Conservation (phyloP, 1,140 invertebrate species). For the Drosophila orena region DNA sequence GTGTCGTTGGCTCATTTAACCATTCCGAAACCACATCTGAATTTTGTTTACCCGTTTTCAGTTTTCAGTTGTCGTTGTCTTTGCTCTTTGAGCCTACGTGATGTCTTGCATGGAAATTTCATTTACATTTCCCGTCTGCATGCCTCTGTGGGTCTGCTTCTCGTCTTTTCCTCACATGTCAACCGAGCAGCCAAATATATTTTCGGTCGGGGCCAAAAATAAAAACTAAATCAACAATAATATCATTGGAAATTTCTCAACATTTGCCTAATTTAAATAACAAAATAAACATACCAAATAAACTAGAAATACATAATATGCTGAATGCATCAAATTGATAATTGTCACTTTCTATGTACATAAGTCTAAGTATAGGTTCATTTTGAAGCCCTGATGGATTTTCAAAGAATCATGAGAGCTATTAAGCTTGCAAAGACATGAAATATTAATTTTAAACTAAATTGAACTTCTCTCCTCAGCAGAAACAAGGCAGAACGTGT, state of each 20-base stretch:
- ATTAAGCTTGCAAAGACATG: background rate
- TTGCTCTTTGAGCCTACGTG: constrained; percentile 60
- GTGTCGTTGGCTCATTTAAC: constrained; percentile 6
- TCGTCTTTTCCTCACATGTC: constrained; percentile 12
- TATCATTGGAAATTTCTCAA: constrained; percentile 25
- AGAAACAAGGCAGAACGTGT: constrained; percentile 5
- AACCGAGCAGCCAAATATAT: constrained; percentile 23
- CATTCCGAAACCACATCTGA: constrained; percentile 17
- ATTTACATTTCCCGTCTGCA: constrained; percentile 52
- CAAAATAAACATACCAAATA: background rate
- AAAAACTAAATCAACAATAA: constrained; percentile 27
- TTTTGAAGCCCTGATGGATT: background rate
- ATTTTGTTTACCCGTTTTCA: constrained; percentile 30
- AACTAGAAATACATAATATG: too few species aligned
- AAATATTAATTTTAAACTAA: constrained; percentile 19
- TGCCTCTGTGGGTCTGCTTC: constrained; percentile 1
- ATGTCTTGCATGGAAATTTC: constrained; percentile 67
- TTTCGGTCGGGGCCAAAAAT: background rate
- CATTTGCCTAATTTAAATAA: background rate
- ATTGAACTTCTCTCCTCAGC: constrained; percentile 31
- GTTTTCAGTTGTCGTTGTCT: constrained; percentile 40
- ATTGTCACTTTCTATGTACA: too few species aligned
- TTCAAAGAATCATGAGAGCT: background rate
- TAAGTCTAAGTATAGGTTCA: background rate
- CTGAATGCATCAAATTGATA: too few species aligned